Evolutionary conservation across 2,797 vertebrate species (phyloP), one percentile per base, ranked within the genome.

Genomic region (Erithacus rubecula): DNA sequence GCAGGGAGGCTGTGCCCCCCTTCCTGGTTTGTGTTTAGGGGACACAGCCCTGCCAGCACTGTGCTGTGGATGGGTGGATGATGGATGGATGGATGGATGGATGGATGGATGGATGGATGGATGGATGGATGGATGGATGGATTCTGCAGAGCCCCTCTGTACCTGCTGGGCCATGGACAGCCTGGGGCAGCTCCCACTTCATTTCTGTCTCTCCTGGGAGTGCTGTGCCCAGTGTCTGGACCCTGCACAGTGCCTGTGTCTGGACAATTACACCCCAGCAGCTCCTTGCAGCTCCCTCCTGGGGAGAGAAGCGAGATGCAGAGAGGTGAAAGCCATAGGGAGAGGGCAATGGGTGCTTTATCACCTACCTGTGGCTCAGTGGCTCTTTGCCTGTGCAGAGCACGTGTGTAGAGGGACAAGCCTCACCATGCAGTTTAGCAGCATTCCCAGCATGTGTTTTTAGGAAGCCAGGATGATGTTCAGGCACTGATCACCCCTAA

Each of bases 1-100:
- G 87, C 87, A 60, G 30, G 51, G 80, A n/a, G 65, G 59, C 89
- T 71, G 56, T 2, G 71, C 83, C 44, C 6, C 43, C 81, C 37
- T 77, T 87, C 87, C 94, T 95, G 90, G 75, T 46, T 92, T 43
- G 91, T 91, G 77, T 94, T 94, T 92, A 36, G 14, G 87, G 87
- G 37, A 59, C 75, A 29, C 5, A 52, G 62, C 62, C 87, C 79
- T 64, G 75, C 79, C 58, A 29, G 15, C 21, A 8, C 15, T 51
- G 70, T 70, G 69, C 78, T 16, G 34, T n/a, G 36, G 92, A 94
- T 75, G 94, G 95, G 19, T 19, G 43, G 43, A 43, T 43, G 43
- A 41, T 41, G 43, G 43, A 43, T 43, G 43, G 43, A 43, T 19
- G 43, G 41, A 43, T 43, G 43, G 43, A 43, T 43, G 43, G 41